Conservation (phyloP, 2,113 vertebrate species). For the Reinhardtius hippoglossoides region DNA sequence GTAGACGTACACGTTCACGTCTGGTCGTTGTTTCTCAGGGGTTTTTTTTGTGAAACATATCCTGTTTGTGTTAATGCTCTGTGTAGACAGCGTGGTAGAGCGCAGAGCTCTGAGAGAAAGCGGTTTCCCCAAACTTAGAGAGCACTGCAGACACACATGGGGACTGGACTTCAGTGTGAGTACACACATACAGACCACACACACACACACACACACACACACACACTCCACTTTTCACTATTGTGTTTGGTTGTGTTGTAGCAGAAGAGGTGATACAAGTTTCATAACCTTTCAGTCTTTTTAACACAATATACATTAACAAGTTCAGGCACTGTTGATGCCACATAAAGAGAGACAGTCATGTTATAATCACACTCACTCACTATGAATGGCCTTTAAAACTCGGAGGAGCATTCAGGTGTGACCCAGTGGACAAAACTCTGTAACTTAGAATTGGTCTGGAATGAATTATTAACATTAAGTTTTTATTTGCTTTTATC, state of each 20-base stretch:
- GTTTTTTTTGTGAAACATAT: not conserved
- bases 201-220: not conserved
- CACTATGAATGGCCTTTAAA: too few relatives aligned
- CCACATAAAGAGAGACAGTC: too few relatives aligned
- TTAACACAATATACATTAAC: too few relatives aligned
- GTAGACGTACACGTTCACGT: not conserved
- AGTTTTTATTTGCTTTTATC: too few relatives aligned
- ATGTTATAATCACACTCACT: too few relatives aligned
- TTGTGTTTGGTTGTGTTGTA: not conserved
- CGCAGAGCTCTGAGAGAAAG: conserved; percentile 77
- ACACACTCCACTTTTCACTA: not conserved
- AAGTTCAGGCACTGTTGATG: too few relatives aligned
- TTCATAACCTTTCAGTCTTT: too few relatives aligned
- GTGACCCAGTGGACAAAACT: too few relatives aligned
- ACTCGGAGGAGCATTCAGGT: too few relatives aligned
- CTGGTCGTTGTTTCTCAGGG: not conserved
- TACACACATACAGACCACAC: not conserved
- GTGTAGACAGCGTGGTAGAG: conserved; percentile 77
- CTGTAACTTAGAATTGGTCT: too few relatives aligned
- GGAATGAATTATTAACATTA: too few relatives aligned
- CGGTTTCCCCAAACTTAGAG: conserved; percentile 78
- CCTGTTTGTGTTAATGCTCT: conserved; percentile 15
- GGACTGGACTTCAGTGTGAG: conserved; percentile 83
- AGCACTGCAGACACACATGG: conserved; percentile 74
- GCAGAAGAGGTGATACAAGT: too few relatives aligned